Conservation (phyloP, 2,888 invertebrate genomes). For the Leptarthrus brevirostris region DNA sequence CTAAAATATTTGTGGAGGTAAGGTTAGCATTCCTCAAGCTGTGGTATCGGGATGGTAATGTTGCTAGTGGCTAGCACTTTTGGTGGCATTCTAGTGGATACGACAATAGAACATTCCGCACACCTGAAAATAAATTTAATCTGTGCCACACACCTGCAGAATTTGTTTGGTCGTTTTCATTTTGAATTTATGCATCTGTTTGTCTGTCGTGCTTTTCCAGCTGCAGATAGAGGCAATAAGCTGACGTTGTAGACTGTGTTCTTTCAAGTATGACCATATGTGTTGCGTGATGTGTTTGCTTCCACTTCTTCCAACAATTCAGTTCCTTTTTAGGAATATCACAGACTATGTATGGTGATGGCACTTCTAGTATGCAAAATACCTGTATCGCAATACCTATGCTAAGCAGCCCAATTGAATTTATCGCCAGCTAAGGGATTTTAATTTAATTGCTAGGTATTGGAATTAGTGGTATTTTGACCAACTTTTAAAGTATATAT, state of each 20-base stretch:
- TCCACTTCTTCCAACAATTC: constrained; percentile 10
- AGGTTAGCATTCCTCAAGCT: neutral
- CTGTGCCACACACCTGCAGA: constrained; percentile 41
- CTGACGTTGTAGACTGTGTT: neutral
- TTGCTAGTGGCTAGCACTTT: constrained; percentile 12
- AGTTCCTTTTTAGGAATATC: constrained; percentile 5
- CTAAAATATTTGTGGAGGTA: neutral
- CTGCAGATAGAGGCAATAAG: no score
- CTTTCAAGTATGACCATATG: neutral
- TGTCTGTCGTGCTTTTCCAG: constrained; percentile 26
- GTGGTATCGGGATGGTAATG: constrained; percentile 13
- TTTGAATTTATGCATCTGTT: constrained; percentile 42
- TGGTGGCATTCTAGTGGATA: neutral
- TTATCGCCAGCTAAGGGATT: constrained; percentile 31
- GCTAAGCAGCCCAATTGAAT: constrained; percentile 4
- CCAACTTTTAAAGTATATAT: no score
- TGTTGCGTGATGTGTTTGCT: constrained; percentile 41
- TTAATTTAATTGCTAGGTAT: constrained; percentile 25
- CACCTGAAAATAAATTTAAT: constrained; percentile 43
- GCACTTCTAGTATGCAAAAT: constrained; percentile 37
- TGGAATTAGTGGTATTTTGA: neutral
- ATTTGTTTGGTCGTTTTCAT: constrained; percentile 43
- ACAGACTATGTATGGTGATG: constrained; percentile 5
- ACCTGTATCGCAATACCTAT: neutral
- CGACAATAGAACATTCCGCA: constrained; percentile 38